Evolutionary conservation across 1,140 invertebrate species (phyloP).

Genomic region (Drosophila cardini): DNA sequence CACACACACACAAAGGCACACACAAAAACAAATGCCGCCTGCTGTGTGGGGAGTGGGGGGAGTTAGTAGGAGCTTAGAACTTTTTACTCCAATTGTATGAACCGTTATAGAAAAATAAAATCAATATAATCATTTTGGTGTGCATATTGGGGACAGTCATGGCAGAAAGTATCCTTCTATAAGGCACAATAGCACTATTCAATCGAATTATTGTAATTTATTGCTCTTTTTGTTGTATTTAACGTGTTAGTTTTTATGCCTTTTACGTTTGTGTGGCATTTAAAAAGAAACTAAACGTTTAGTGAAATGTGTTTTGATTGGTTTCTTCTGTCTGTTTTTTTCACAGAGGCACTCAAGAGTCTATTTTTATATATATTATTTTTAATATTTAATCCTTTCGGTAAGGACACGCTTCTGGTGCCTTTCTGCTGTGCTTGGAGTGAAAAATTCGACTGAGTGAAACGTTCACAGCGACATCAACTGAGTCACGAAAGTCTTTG

Average conservation of each 20-base stretch:
- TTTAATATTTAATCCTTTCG: slow-evolving; percentile 7
- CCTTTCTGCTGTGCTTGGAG: slow-evolving; percentile 36
- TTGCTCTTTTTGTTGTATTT: neutral
- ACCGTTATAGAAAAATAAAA: slow-evolving; percentile 85
- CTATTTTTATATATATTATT: slow-evolving; percentile 19
- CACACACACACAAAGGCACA: slow-evolving; percentile 23
- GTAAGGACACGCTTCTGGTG: neutral
- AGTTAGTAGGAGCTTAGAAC: slow-evolving; percentile 53
- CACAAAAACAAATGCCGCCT: slow-evolving; percentile 38
- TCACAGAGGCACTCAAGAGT: neutral
- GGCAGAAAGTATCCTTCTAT: slow-evolving; percentile 44
- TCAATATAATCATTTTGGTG: slow-evolving; percentile 83
- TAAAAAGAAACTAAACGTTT: slow-evolving; percentile 43
- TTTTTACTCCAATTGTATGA: slow-evolving; percentile 85
- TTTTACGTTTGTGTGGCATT: slow-evolving; percentile 77
- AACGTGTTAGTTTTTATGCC: slow-evolving; percentile 68
- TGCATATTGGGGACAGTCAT: slow-evolving; percentile 83
- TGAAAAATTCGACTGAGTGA: slow-evolving; percentile 65
- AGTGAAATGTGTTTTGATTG: neutral
- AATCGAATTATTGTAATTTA: slow-evolving; percentile 14
- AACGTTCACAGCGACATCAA: slow-evolving; percentile 13
- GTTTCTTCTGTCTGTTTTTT: neutral
- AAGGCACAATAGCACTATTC: slow-evolving; percentile 45
- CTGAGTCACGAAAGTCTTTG: slow-evolving; percentile 46
- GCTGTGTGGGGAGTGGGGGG: slow-evolving; percentile 24